A percentile compares a stretch with the other conserved stretches of the same genome.
These are phyloP conservation scores for Thymelicus acteon DNA, from an alignment of 2,888 invertebrate species.

Conservation along the genomic window DNA sequence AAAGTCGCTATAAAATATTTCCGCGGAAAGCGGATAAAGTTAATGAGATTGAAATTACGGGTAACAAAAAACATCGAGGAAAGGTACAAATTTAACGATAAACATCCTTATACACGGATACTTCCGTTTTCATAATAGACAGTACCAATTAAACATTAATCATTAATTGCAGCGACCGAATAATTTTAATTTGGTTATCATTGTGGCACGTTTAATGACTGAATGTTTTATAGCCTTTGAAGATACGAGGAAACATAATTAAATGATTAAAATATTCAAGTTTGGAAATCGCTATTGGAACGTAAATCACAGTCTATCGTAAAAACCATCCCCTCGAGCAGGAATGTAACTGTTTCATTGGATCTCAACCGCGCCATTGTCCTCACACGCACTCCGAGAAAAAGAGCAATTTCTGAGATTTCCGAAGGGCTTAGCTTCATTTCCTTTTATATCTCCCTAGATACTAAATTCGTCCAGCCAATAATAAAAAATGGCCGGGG, in stretches of 20 bases:
- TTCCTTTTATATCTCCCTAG: slow-evolving; percentile 84
- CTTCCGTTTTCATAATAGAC: neutral
- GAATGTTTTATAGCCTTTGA: slow-evolving; percentile 15
- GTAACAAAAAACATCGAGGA: neutral
- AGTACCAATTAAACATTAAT: slow-evolving; percentile 1
- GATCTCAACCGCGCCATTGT: slow-evolving; percentile 72
- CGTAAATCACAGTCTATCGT: slow-evolving; percentile 77
- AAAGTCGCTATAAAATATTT: slow-evolving; percentile 5
- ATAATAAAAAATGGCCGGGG: slow-evolving; percentile 81
- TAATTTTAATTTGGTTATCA: slow-evolving; percentile 6
- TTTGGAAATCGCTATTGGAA: slow-evolving; percentile 63
- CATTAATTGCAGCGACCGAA: neutral
- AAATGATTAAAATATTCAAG: slow-evolving; percentile 73
- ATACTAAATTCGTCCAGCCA: slow-evolving; percentile 83
- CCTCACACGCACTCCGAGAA: slow-evolving; percentile 78
- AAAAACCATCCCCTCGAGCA: slow-evolving; percentile 76
- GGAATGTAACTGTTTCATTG: slow-evolving; percentile 75
- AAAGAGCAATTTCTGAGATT: slow-evolving; percentile 83
- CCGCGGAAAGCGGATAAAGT: slow-evolving; percentile 1
- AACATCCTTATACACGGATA: neutral
- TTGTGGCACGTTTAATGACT: slow-evolving; percentile 9
- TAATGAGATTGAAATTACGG: slow-evolving; percentile 6
- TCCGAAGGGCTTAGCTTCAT: slow-evolving; percentile 84
- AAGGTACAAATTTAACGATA: neutral
- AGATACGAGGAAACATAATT: slow-evolving; percentile 34